Conservation (phyloP, 2,797 vertebrate species). For the Sphenopsis melanotis region DNA sequence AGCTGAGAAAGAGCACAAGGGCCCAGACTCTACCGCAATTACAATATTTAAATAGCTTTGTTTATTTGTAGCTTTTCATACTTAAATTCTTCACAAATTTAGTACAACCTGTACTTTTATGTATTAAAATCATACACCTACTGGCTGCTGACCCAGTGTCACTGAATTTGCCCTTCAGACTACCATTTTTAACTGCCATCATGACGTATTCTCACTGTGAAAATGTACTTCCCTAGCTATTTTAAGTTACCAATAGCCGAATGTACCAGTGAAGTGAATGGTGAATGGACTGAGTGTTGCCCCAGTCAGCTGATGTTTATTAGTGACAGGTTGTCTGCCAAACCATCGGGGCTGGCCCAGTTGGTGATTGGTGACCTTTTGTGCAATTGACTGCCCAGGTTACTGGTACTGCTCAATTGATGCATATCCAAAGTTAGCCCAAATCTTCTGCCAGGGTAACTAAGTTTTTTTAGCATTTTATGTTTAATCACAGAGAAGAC, state of each 20-base stretch:
- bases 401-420: background rate
- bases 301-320: background rate
- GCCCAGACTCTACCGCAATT: background rate
- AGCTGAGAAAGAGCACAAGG: background rate
- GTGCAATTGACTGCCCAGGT: rapidly evolving
- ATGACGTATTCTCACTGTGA: background rate
- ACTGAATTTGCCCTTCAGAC: background rate
- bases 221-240: background rate
- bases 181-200: background rate
- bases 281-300: background rate
- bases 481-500: background rate
- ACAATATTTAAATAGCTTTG: background rate
- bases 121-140: background rate
- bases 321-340: background rate
- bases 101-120: background rate
- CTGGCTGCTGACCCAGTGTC: rapidly evolving
- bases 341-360: background rate
- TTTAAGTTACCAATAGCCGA: background rate
- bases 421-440: background rate
- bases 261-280: background rate
- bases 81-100: background rate
- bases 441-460: background rate
- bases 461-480: background rate
- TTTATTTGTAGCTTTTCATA: background rate
- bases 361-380: background rate